A percentile compares a stretch with the other conserved stretches of the same genome.
These are phyloP conservation scores for Galago senegalensis DNA, from an alignment of 2,797 vertebrate genomes.

Conservation along the genomic window DNA sequence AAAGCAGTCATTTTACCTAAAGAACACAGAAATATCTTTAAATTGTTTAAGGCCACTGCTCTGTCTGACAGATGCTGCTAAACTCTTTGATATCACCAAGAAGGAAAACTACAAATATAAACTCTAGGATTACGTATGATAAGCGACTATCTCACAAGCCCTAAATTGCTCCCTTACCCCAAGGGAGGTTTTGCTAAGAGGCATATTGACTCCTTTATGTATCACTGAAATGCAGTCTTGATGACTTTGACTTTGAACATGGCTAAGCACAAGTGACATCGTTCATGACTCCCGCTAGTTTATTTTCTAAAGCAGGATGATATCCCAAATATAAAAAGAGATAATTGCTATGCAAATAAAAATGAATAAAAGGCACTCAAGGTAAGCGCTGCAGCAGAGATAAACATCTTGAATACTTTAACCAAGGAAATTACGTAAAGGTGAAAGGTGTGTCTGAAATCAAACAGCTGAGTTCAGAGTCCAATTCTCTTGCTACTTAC, in stretches of 20 bases:
- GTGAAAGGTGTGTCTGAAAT: neutral
- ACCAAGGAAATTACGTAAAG: slow-evolving; percentile 4
- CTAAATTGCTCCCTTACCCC: neutral
- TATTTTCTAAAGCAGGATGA: slow-evolving; percentile 35
- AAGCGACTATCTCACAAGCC: neutral
- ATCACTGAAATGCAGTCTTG: neutral
- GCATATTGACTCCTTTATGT: neutral
- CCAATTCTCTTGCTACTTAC: neutral
- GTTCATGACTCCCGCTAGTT: neutral
- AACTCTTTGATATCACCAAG: neutral
- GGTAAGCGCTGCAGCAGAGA: neutral
- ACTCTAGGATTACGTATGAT: neutral
- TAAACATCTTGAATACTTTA: neutral
- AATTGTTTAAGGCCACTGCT: neutral
- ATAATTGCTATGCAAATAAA: neutral
- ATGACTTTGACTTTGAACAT: slow-evolving; percentile 34
- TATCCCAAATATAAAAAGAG: neutral
- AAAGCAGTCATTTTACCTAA: slow-evolving; percentile 7
- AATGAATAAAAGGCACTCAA: neutral
- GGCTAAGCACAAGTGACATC: neutral
- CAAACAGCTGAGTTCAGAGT: neutral
- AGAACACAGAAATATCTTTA: slow-evolving; percentile 22
- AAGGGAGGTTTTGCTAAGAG: neutral
- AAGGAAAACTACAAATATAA: slow-evolving; percentile 1
- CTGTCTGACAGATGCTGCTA: neutral